Evolutionary conservation across 1,140 invertebrate species (phyloP).

Genomic region (Cecropterus lyciades): DNA sequence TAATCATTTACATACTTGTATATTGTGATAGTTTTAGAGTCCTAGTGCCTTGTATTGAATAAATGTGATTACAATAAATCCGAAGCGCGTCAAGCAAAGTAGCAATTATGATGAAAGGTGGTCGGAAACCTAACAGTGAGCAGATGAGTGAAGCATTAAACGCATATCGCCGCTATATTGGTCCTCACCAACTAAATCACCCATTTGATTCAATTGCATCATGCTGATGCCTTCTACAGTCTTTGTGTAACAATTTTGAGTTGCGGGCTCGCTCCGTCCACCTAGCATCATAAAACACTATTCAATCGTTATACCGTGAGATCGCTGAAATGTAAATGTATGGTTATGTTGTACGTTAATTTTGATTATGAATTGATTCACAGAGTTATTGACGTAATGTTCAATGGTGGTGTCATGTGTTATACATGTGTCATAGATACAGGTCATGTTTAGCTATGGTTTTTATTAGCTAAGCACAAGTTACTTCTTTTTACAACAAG

Average conservation of each 20-base stretch:
- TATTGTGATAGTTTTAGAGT: too few relatives aligned
- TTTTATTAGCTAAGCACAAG: too few relatives aligned
- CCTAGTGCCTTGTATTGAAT: background rate
- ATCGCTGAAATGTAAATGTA: slow-evolving; percentile 29
- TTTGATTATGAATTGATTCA: background rate
- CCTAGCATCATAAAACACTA: slow-evolving; percentile 71
- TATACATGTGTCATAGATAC: too few relatives aligned
- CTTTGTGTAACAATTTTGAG: slow-evolving; percentile 56
- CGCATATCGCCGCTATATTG: slow-evolving; percentile 47
- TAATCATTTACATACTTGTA: too few relatives aligned
- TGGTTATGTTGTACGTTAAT: slow-evolving; percentile 7
- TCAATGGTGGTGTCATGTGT: background rate
- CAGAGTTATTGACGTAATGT: background rate
- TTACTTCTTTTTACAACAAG: too few relatives aligned
- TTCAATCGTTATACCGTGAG: slow-evolving; percentile 22
- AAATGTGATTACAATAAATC: slow-evolving; percentile 30
- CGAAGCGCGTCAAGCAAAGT: slow-evolving; percentile 51
- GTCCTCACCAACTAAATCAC: slow-evolving; percentile 80
- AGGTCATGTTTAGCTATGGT: too few relatives aligned
- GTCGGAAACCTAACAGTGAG: slow-evolving; percentile 71
- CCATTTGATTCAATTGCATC: slow-evolving; percentile 79
- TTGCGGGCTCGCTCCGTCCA: slow-evolving; percentile 71
- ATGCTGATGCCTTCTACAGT: slow-evolving; percentile 66
- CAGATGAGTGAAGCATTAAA: slow-evolving; percentile 62
- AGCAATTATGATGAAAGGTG: slow-evolving; percentile 72